These are phyloP conservation scores for Leptoclinus maculatus DNA, from an alignment of 2,797 vertebrate species.

Conservation along the genomic window DNA sequence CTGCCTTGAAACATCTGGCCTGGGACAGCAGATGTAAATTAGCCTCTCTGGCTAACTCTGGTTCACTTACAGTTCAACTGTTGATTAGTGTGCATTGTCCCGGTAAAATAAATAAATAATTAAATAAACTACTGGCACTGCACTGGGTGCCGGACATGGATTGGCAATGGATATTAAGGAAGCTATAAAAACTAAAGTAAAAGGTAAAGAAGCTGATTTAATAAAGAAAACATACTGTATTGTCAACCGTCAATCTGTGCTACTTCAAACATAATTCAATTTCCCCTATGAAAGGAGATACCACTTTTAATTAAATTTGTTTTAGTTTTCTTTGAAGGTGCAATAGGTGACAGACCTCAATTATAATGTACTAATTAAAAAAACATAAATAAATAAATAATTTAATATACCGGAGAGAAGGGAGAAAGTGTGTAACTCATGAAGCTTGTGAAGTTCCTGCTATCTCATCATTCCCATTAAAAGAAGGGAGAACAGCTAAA, in stretches of 20 bases:
- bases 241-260: constrained; percentile 82
- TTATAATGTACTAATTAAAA: constrained; percentile 87
- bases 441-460: constrained; percentile 79
- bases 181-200: constrained; percentile 57
- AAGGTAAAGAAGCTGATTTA: constrained; percentile 72
- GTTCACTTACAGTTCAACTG: too few species aligned
- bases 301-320: constrained; percentile 87
- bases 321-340: constrained; percentile 83
- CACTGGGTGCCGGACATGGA: constrained; percentile 49
- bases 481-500: constrained; percentile 80
- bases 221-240: constrained; percentile 82
- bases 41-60: too few species aligned
- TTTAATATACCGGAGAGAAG: constrained; percentile 51
- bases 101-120: too few species aligned
- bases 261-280: constrained; percentile 86
- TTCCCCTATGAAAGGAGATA: constrained; percentile 83
- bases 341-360: constrained; percentile 86
- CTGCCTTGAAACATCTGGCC: too few species aligned
- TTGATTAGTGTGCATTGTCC: too few species aligned
- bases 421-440: constrained; percentile 59
- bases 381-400: constrained; percentile 77
- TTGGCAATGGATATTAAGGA: constrained; percentile 65
- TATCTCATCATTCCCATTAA: constrained; percentile 84
- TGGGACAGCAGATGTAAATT: too few species aligned
- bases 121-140: constrained; percentile 11